A percentile compares a stretch with the other conserved stretches of the same genome.
These are phyloP conservation scores for Mallateleia sp. DNA, from an alignment of 2,888 invertebrate species.

Conservation along the genomic window DNA sequence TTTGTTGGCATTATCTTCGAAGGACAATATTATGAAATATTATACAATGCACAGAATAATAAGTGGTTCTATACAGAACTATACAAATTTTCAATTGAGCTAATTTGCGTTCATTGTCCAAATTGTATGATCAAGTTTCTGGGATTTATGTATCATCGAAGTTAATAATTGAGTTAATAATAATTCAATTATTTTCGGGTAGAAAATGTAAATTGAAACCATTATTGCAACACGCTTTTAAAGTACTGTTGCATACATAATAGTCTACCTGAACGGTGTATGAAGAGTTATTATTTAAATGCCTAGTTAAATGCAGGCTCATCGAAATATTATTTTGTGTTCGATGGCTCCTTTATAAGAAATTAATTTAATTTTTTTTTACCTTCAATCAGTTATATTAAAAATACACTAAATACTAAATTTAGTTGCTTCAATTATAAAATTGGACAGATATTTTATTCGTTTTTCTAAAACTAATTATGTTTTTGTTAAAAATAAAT, in stretches of 20 bases:
- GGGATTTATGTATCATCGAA: neutral
- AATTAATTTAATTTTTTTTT: no score
- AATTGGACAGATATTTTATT: no score
- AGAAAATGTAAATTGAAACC: conserved; percentile 36
- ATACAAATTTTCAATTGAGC: no score
- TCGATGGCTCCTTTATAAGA: neutral
- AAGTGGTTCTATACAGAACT: no score
- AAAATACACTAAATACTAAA: no score
- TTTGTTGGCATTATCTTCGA: conserved; percentile 32
- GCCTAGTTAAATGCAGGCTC: conserved; percentile 29
- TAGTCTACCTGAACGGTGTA: neutral
- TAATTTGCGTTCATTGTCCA: no score
- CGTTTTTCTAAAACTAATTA: no score
- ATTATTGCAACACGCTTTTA: conserved; percentile 31
- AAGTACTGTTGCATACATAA: conserved; percentile 9
- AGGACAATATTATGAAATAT: conserved; percentile 35
- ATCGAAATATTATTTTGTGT: conserved; percentile 18
- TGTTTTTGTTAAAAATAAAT: no score
- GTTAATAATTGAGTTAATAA: conserved; percentile 11
- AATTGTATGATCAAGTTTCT: no score
- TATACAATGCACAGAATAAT: no score
- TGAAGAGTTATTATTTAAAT: conserved; percentile 39
- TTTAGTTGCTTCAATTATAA: no score
- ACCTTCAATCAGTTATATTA: no score
- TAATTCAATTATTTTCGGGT: conserved; percentile 43